Evolutionary conservation across 2,113 vertebrate species (phyloP), one percentile per base, ranked within the genome.

Genomic region (Ophiodon elongatus): DNA sequence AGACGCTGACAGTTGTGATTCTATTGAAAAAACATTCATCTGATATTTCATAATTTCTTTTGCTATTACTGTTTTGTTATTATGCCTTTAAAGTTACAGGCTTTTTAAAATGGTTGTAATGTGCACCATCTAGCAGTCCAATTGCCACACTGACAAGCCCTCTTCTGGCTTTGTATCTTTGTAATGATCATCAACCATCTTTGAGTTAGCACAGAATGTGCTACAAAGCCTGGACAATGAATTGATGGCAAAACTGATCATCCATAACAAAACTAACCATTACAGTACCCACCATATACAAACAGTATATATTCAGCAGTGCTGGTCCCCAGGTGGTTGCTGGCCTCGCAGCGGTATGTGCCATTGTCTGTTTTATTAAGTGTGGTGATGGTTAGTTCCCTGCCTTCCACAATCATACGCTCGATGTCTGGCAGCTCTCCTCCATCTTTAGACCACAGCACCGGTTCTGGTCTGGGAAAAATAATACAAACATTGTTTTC

Each of bases 301-400:
- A 98, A 98, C 85, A 99, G 96, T 77, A 96, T 92, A 66, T 98
- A 99, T 73, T 99, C 98, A 73, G 97, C 98, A 19, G 95, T 97
- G 95, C 96, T 97, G 92, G 97, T 96, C 76, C 98, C 98, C 87
- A 99, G 97, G 87, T 96, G 95, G 82, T 99, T 99, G 88, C 96
- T 97, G 87, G 98, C 98, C 96, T 99, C 97, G 57, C 98, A 99
- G 89, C 98, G 96, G 88, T 99, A 99, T 6, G 98, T 99, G 88
- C 98, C 98, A n/a, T 99, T 99, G 95, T 99, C 98, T 69, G 98
- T 99, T 94, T 99, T 99, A 94, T 99, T 99, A 87, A 99, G 95
- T 74, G 96, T 96, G 81, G 96, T 98, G 96, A 99, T 98, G 93
- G 97, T 98, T 71, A 99, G 94, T 45, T 99, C 97, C 67, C 96